phyloP scores from a whole-genome alignment of 2,888 invertebrate species.

The Hesperia comma region DNA sequence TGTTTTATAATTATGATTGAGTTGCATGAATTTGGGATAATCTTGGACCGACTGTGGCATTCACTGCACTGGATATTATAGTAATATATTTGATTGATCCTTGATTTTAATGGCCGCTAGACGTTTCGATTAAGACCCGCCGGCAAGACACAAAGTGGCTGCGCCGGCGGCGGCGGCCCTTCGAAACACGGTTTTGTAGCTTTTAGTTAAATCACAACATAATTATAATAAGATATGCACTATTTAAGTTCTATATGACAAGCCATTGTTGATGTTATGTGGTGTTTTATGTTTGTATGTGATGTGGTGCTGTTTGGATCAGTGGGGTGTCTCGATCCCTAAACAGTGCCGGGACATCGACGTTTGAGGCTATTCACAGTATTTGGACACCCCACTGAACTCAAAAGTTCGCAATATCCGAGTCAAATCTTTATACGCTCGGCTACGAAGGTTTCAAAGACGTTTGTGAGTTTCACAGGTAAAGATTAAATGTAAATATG shows the following conservation, averaged over 20 bases:
- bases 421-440: slow-evolving; percentile 38
- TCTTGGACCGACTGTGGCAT: slow-evolving; percentile 27
- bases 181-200: slow-evolving; percentile 59
- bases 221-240: slow-evolving; percentile 59
- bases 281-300: slow-evolving; percentile 43
- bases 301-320: slow-evolving; percentile 42
- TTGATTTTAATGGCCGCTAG: slow-evolving; percentile 52
- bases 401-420: slow-evolving; percentile 36
- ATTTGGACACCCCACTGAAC: slow-evolving; percentile 52
- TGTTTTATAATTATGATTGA: slow-evolving; percentile 10
- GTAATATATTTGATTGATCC: slow-evolving; percentile 43
- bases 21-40: slow-evolving; percentile 33
- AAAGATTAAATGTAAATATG: slow-evolving; percentile 35
- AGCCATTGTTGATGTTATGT: slow-evolving; percentile 58
- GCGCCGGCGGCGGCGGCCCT: slow-evolving; percentile 47
- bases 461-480: slow-evolving; percentile 5
- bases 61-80: slow-evolving; percentile 40
- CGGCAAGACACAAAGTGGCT: slow-evolving; percentile 61
- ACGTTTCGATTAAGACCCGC: slow-evolving; percentile 10
- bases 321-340: slow-evolving; percentile 47
- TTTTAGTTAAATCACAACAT: slow-evolving; percentile 65
- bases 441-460: slow-evolving; percentile 42
- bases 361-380: slow-evolving; percentile 59
- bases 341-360: slow-evolving; percentile 12
- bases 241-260: slow-evolving; percentile 69